These are phyloP conservation scores for Tridacna crocea DNA, from an alignment of 2,888 invertebrate genomes.

Conservation along the genomic window DNA sequence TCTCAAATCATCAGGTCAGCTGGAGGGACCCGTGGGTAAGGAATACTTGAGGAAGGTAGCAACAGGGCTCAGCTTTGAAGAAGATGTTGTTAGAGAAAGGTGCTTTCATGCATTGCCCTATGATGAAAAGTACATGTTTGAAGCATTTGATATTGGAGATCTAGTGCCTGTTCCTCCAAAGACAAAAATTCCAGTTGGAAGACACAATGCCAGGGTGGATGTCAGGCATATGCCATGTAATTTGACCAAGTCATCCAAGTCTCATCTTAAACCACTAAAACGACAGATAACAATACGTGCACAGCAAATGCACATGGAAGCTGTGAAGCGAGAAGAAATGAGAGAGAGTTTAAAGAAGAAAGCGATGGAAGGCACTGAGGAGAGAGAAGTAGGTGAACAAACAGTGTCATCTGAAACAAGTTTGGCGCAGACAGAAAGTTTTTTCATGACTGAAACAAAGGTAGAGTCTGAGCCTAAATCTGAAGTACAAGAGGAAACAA, in stretches of 20 bases:
- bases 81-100: conserved; percentile 81
- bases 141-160: conserved; percentile 76
- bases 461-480: conserved; percentile 13
- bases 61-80: conserved; percentile 78
- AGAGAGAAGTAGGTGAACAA: conserved; percentile 20
- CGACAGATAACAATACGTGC: conserved; percentile 74
- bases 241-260: conserved; percentile 69
- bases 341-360: conserved; percentile 47
- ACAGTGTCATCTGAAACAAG: neutral
- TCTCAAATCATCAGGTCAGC: conserved; percentile 48
- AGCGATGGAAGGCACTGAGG: conserved; percentile 27
- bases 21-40: conserved; percentile 68
- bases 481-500: conserved; percentile 30
- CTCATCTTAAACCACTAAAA: conserved; percentile 75
- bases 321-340: conserved; percentile 60
- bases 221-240: conserved; percentile 78
- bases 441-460: conserved; percentile 68
- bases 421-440: conserved; percentile 37
- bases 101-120: conserved; percentile 82
- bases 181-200: conserved; percentile 67
- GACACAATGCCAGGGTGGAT: conserved; percentile 74
- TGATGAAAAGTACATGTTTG: conserved; percentile 79
- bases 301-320: conserved; percentile 74
- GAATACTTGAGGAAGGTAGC: conserved; percentile 78
- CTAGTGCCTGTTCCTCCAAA: conserved; percentile 67